A percentile compares a stretch with the other conserved stretches of the same genome.
Evolutionary conservation across 2,888 invertebrate species (phyloP).

Genomic region (Parnassius apollo): DNA sequence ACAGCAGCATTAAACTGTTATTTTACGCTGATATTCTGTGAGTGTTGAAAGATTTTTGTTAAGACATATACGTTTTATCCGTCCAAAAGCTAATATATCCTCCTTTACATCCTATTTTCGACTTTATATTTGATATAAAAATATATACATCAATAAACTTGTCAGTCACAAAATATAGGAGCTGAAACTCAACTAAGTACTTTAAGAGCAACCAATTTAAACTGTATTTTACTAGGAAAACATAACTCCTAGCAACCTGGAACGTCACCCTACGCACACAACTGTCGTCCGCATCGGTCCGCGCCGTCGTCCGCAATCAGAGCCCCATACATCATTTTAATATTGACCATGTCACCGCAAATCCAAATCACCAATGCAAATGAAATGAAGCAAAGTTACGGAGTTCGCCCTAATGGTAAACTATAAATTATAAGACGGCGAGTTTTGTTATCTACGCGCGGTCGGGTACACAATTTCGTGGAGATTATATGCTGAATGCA

Average conservation of each 20-base stretch:
- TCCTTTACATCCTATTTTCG: too few relatives aligned
- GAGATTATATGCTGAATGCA: slow-evolving; percentile 70
- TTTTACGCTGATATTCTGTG: too few relatives aligned
- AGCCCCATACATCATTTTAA: slow-evolving; percentile 75
- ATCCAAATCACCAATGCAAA: slow-evolving; percentile 77
- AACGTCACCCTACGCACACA: slow-evolving; percentile 14
- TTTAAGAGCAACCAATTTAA: neutral
- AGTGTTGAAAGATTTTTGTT: too few relatives aligned
- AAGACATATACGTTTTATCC: too few relatives aligned
- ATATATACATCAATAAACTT: too few relatives aligned
- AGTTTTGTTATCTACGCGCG: slow-evolving; percentile 68
- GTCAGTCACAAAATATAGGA: too few relatives aligned
- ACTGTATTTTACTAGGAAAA: neutral
- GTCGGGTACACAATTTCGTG: slow-evolving; percentile 70
- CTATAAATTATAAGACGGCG: slow-evolving; percentile 72
- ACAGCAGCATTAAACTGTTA: too few relatives aligned
- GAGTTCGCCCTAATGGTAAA: slow-evolving; percentile 66
- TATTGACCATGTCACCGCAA: slow-evolving; percentile 75
- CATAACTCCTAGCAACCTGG: slow-evolving; percentile 8
- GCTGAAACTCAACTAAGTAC: too few relatives aligned
- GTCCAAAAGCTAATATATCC: too few relatives aligned
- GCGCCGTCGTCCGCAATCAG: slow-evolving; percentile 58
- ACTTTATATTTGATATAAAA: too few relatives aligned
- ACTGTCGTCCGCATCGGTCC: slow-evolving; percentile 16
- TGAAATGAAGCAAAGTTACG: slow-evolving; percentile 63